These are phyloP conservation scores for Drosophila paulistorum DNA, from an alignment of 1,140 invertebrate species.

Conservation along the genomic window DNA sequence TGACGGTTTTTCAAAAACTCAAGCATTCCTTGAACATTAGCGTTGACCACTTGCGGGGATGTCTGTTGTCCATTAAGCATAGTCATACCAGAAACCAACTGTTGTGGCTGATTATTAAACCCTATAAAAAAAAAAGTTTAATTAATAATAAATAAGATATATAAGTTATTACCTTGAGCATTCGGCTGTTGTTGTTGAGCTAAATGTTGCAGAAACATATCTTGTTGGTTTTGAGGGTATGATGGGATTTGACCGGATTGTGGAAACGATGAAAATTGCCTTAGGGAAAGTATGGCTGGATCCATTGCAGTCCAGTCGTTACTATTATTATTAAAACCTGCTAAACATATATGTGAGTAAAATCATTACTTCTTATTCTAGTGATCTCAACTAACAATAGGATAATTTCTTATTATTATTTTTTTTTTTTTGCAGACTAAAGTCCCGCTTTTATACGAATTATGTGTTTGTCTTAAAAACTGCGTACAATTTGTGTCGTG, in stretches of 20 bases:
- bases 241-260: constrained; percentile 68
- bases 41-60: constrained; percentile 81
- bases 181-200: constrained; percentile 65
- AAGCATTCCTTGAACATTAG: constrained; percentile 82
- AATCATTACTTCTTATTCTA: background rate
- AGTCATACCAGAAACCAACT: constrained; percentile 63
- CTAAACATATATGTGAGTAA: constrained; percentile 15
- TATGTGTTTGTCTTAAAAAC: too few relatives aligned
- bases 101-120: constrained; percentile 69
- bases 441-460: too few relatives aligned
- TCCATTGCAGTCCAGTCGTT: constrained; percentile 82
- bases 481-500: too few relatives aligned
- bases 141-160: constrained; percentile 1
- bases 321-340: constrained; percentile 64
- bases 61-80: constrained; percentile 71
- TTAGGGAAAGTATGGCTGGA: constrained; percentile 81
- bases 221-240: constrained; percentile 67
- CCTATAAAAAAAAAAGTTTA: constrained; percentile 26
- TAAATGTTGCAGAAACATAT: constrained; percentile 78
- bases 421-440: too few relatives aligned
- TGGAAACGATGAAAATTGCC: constrained; percentile 80
- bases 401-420: background rate
- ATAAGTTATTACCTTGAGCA: constrained; percentile 44
- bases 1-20: constrained; percentile 82
- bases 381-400: background rate